A percentile compares a stretch with the other conserved stretches of the same genome.
Conservation (phyloP, 2,113 vertebrate genomes). For the Cyphomyrus discorhynchus region DNA sequence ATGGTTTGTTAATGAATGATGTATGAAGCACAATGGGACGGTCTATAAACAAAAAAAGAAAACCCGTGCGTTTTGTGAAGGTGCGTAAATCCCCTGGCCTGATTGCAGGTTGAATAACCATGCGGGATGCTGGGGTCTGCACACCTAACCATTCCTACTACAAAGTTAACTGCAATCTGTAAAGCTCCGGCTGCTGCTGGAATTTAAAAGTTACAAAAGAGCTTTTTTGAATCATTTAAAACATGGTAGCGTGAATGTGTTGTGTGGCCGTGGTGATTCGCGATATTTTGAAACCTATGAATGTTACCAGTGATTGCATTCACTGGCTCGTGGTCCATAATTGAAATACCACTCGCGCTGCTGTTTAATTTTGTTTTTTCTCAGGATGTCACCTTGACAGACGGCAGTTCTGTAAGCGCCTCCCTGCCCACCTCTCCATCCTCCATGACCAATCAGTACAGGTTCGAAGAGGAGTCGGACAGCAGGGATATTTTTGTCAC, state of each 20-base stretch:
- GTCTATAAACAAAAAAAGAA: background rate
- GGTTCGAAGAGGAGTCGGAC: conserved; percentile 78
- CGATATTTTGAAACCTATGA: background rate
- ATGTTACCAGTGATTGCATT: background rate
- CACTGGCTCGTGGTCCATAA: background rate
- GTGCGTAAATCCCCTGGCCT: background rate
- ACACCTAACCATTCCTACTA: background rate
- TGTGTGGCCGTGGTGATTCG: background rate
- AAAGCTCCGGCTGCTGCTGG: background rate
- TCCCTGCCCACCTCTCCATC: conserved; percentile 75
- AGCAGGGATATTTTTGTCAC: conserved; percentile 81
- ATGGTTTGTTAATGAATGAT: conserved; percentile 28
- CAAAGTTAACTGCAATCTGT: background rate
- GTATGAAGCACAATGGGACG: background rate
- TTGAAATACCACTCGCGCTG: background rate
- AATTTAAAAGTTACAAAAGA: background rate
- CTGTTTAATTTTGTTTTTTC: conserved; percentile 26
- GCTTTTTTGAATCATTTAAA: background rate
- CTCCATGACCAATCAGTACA: conserved; percentile 89
- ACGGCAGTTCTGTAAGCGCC: conserved; percentile 66
- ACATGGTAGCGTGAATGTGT: background rate
- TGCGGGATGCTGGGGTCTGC: background rate
- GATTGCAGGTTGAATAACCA: background rate
- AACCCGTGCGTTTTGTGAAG: background rate
- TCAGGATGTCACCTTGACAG: conserved; percentile 70